Evolutionary conservation across 2,888 invertebrate genomes (phyloP), one percentile per base, ranked within the genome.

Genomic region (Rhamnusium bicolor): DNA sequence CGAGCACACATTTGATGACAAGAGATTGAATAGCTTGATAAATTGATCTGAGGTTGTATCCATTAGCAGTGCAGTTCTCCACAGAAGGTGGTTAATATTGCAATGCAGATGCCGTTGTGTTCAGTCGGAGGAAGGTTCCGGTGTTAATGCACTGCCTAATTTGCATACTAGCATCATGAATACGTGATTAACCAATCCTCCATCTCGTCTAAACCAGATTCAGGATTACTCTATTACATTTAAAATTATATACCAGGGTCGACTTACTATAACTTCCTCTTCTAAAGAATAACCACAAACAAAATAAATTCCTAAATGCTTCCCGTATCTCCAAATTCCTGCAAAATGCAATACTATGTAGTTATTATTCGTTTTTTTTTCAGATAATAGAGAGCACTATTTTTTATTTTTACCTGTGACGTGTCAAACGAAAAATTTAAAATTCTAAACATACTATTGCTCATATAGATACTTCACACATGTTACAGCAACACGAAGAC

Each of bases 61-160:
- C 71, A 66, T 71, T 71, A 71, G 71, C 66, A 46, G 71, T 29
- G 51, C 71, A 71, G 63, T 58, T 29, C 58, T 51, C 71, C 71
- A 58, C 65, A 71, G 65, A 66, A 66, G 51, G 62, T 69, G 69
- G 72, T 62, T 71, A 74, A 74, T 74, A 71, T 74, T 71, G 71
- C 71, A 68, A 61, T 63, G 69, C 73, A 47, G 69, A 69, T 61
- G 72, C 70, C 72, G 75, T 73, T 72, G 73, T 78, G 73, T 77
- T 75, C 74, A 69, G 72, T 60, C 68, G 58, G 72, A 75, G 76
- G 76, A 73, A 76, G 74, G 73, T 77, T 79, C 79, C 79, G 77
- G 77, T 80, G 77, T 79, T 80, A 80, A 80, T 80, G 80, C 78
- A 80, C 78, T 75, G 72, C 60, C 80, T 77, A 79, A 80, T 80